Base-by-base conservation (phyloP, 1,140 invertebrate genomes). In the Leptopilina boulardi region DNA sequence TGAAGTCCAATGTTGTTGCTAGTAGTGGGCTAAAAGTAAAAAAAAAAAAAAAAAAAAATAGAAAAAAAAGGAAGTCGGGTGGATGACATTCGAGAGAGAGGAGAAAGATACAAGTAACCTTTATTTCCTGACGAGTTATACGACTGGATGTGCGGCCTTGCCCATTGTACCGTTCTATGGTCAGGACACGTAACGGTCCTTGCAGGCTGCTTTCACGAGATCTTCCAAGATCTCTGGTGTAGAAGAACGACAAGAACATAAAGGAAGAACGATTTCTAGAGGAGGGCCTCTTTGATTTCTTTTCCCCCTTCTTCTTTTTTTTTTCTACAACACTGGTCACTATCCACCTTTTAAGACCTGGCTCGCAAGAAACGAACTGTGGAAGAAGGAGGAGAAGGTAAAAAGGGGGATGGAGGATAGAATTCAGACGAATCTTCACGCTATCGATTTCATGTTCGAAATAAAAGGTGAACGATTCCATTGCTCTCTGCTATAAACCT, bases 111-210 rank as follows among this genome's bases (percentile, higher is more conserved):
- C 73, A 44, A 73, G 73, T 75, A 73, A 78, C 41, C 77, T 77
- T 81, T 76, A 78, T 79, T 79, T 79, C 73, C 66, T 70, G 59
- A 38, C 59, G 73, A 80, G 76, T 77, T 80, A n/a, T n/a, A 77
- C 75, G 78, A 80, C 71, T 41, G 71, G 38, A 47, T 77, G 71
- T 73, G 74, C 54, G 38, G 71, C 11, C 42, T 59, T 74, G 51
- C 34, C 59, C 76, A 59, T 70, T 47, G 59, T 34, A 66, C 23
- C 59, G 59, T 66, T 66, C 59, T 66, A 66, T 66, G 51, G 54
- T 73, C 71, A 66, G 47, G 71, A 54, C 66, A 66, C 54, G 76
- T 77, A 74, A 73, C 76, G 71, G 44, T 74, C 59, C 71, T 75
- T 75, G 59, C 59, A 66, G 59, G 13, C 23, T 66, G 59, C 59